Evolutionary conservation across 2,888 invertebrate genomes (phyloP).

Genomic region (Eupsilia transversa): DNA sequence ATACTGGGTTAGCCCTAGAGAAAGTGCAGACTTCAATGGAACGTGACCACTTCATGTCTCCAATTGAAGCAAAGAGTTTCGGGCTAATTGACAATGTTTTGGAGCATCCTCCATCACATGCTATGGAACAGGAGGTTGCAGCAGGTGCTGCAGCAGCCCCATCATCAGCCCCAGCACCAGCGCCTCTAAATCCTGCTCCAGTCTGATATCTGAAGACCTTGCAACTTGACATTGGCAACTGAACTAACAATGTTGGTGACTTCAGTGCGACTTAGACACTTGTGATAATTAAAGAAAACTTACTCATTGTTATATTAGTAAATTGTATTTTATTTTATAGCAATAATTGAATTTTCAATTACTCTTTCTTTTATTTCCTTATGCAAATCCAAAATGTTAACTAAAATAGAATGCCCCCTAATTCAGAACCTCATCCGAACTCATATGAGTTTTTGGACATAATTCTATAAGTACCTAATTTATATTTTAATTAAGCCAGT

Average conservation of each 20-base stretch:
- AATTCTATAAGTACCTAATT: not conserved
- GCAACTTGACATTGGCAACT: not conserved
- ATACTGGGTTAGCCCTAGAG: conserved; percentile 94
- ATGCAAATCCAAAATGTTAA: not conserved
- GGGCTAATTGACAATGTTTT: conserved; percentile 98
- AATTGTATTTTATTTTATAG: conserved; percentile 52
- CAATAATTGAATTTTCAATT: conserved; percentile 24
- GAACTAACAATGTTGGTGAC: conserved; percentile 30
- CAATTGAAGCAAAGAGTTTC: conserved; percentile 96
- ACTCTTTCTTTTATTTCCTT: conserved; percentile 21
- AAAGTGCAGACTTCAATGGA: conserved; percentile 95
- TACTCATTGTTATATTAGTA: conserved; percentile 52
- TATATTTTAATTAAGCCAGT: not conserved
- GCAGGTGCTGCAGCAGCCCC: conserved; percentile 42
- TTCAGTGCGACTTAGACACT: conserved; percentile 47
- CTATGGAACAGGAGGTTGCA: conserved; percentile 81
- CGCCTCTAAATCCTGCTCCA: conserved; percentile 17
- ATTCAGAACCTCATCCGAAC: conserved; percentile 1
- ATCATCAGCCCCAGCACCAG: conserved; percentile 7
- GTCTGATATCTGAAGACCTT: conserved; percentile 8
- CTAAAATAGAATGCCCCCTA: not conserved
- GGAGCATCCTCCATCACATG: conserved; percentile 94
- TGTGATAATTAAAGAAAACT: conserved; percentile 58
- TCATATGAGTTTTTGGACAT: too few relatives aligned
- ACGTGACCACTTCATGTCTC: conserved; percentile 98